These are phyloP conservation scores for Polyploca ridens DNA, from an alignment of 2,888 invertebrate genomes.

Conservation along the genomic window DNA sequence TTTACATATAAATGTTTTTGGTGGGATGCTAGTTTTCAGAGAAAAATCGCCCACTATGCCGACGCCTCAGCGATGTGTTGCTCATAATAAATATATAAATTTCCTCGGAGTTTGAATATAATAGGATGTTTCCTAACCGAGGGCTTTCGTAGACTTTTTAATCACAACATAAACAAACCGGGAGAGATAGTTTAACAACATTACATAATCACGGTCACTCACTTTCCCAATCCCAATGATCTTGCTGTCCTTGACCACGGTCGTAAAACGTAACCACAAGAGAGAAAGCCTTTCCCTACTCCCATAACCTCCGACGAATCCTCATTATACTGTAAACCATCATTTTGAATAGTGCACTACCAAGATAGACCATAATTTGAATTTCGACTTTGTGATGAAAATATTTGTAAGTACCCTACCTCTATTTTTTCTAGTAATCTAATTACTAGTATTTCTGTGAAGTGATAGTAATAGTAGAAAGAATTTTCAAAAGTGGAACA, in stretches of 20 bases:
- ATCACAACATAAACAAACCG: not conserved
- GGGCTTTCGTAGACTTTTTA: too few relatives aligned
- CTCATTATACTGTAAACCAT: not conserved
- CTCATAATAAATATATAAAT: too few relatives aligned
- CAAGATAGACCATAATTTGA: not conserved
- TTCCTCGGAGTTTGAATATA: too few relatives aligned
- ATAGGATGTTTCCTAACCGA: too few relatives aligned
- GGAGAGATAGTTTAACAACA: not conserved
- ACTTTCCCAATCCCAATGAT: not conserved
- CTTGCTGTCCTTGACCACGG: constrained; percentile 32
- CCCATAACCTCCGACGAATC: not conserved
- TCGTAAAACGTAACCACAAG: constrained; percentile 23
- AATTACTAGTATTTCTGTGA: not conserved
- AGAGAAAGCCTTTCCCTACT: constrained; percentile 37
- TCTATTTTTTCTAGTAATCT: not conserved
- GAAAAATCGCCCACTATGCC: too few relatives aligned
- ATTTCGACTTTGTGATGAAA: too few relatives aligned
- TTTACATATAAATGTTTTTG: too few relatives aligned
- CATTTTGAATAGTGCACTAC: constrained; percentile 7
- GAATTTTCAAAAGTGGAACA: too few relatives aligned
- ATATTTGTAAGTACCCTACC: not conserved
- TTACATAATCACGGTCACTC: constrained; percentile 11
- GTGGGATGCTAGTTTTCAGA: too few relatives aligned
- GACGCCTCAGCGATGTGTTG: too few relatives aligned
- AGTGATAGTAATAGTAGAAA: too few relatives aligned